These are phyloP conservation scores for Drosophila gaucha DNA, from an alignment of 2,888 invertebrate genomes.

Conservation along the genomic window DNA sequence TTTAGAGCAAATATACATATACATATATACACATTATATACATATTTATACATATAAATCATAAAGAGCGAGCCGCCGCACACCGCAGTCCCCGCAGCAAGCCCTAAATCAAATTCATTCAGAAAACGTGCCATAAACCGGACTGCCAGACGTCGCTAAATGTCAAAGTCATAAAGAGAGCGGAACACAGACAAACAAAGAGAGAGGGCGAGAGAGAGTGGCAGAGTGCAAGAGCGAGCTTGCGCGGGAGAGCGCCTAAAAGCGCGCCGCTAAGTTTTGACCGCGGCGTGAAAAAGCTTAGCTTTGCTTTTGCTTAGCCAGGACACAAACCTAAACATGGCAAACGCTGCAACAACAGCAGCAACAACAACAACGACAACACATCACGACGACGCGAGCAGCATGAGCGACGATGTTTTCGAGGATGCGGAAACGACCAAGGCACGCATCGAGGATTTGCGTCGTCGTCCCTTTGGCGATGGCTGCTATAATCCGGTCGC, in stretches of 20 bases:
- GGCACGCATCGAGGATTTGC: constrained; percentile 80
- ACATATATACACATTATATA: constrained; percentile 24
- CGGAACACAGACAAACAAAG: constrained; percentile 13
- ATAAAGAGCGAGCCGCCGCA: constrained; percentile 36
- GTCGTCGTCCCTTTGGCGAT: constrained; percentile 76
- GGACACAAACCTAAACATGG: constrained; percentile 60
- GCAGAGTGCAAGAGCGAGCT: neutral
- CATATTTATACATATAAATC: constrained; percentile 33
- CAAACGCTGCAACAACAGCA: constrained; percentile 19
- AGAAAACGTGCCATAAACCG: constrained; percentile 78
- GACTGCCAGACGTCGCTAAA: constrained; percentile 56
- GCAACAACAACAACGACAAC: constrained; percentile 37
- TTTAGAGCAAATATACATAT: constrained; percentile 43
- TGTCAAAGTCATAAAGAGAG: constrained; percentile 76
- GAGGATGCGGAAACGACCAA: constrained; percentile 87
- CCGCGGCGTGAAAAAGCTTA: constrained; percentile 46
- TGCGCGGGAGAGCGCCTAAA: constrained; percentile 43
- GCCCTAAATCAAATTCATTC: constrained; percentile 67
- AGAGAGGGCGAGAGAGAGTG: constrained; percentile 7
- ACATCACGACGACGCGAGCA: constrained; percentile 87
- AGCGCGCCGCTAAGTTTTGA: constrained; percentile 32
- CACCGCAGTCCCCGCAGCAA: constrained; percentile 31
- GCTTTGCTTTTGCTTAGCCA: constrained; percentile 40
- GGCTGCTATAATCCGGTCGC: constrained; percentile 76
- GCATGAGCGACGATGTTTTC: constrained; percentile 93